Base-by-base conservation (phyloP, 2,888 invertebrate genomes). In the Campoletis raptor region DNA sequence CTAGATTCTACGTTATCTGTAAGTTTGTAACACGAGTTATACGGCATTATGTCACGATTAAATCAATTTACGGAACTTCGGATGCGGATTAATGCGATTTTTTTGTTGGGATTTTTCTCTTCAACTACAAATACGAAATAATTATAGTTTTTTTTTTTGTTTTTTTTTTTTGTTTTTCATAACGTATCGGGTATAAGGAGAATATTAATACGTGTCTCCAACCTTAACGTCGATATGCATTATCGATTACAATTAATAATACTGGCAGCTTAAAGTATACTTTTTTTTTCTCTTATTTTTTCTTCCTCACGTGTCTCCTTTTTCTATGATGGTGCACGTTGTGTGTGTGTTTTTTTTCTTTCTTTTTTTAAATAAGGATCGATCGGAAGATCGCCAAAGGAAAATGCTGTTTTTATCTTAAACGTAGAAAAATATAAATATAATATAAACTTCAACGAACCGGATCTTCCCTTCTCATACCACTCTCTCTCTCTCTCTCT, bases 211-310 rank as follows among this genome's bases (percentile, higher is more conserved):
- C 91, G 91, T 90, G 90, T 90, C 92, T 91, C 91, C 91, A 90
- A 89, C 87, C 82, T 92, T 91, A 90, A 92, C 91, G 90, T 91
- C 91, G 93, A 93, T 93, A 93, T 93, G 93, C 92, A 93, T 93
- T 91, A 92, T 92, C 88, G 90, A 90, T 93, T 93, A 93, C 89
- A 93, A 90, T 92, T 93, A 93, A 93, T 93, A 93, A 93, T 93
- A 93, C 93, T 93, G 93, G 91, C 92, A 92, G 89, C 89, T 90
- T 88, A 89, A 90, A 90, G 86, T 88, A 89, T 85, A 87, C 81
- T 85, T 64, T 87, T 54, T 48, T 83, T 77, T 42, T 21, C 40
- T 76, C 70, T 78, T n/a, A n/a, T 77, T 42, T 30, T 80, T 42
- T 21, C n/a, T 74, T 61, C 42, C 48, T 36, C 66, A 76, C 61